Percentiles rank a stretch among this genome's conserved stretches.
These are phyloP conservation scores for Glossophaga mutica DNA, from an alignment of 2,797 vertebrate genomes.

Conservation along the genomic window DNA sequence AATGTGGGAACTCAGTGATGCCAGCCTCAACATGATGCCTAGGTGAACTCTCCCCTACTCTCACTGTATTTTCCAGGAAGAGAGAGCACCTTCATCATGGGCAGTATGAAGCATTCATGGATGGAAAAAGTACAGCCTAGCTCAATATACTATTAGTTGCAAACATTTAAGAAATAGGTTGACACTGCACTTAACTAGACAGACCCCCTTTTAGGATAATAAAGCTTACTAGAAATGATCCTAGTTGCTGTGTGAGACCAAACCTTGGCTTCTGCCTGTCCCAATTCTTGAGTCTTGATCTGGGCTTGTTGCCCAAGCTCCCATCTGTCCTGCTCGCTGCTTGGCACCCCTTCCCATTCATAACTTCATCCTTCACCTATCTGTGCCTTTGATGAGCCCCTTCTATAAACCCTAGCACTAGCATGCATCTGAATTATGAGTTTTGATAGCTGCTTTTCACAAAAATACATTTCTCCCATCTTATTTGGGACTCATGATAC, in stretches of 20 bases:
- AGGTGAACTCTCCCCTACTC: background rate
- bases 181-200: background rate
- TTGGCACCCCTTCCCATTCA: constrained; percentile 1
- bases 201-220: background rate
- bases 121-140: background rate
- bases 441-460: background rate
- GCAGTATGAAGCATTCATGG: background rate
- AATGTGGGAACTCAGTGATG: background rate
- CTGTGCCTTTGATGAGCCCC: background rate
- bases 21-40: background rate
- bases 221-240: background rate
- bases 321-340: constrained; percentile 23
- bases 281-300: background rate
- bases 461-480: background rate
- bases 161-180: background rate
- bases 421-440: background rate
- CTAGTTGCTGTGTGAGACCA: background rate
- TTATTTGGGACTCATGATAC: background rate
- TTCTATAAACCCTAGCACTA: constrained; percentile 2
- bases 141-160: background rate
- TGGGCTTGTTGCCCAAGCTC: constrained; percentile 19
- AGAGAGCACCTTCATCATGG: background rate
- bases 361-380: constrained; percentile 14
- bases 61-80: background rate
- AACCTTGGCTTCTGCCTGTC: background rate